Percentiles rank a stretch among this genome's conserved stretches.
These are phyloP conservation scores for Chelonia mydas DNA, from an alignment of 2,797 vertebrate genomes.

Conservation along the genomic window DNA sequence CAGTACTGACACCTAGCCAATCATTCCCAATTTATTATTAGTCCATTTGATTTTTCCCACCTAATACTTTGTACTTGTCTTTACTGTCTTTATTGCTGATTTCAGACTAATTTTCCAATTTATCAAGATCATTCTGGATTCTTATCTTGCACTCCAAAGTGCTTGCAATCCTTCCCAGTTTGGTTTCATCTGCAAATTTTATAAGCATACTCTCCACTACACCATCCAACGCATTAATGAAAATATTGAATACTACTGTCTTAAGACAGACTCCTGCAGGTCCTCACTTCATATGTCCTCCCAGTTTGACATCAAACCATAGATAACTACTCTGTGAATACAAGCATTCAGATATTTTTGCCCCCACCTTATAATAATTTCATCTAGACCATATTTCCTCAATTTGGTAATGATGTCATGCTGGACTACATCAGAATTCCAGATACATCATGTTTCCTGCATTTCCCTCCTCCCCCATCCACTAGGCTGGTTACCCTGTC, in stretches of 20 bases:
- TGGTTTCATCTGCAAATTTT: not conserved
- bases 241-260: not conserved
- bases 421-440: not conserved
- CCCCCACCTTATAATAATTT: not conserved
- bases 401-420: not conserved
- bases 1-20: not conserved
- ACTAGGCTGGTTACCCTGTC: not conserved
- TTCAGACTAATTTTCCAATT: not conserved
- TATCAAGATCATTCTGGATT: not conserved
- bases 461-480: not conserved
- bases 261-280: not conserved
- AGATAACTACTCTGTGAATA: not conserved
- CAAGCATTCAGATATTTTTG: not conserved
- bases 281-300: too few relatives aligned
- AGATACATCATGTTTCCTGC: not conserved
- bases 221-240: not conserved
- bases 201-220: not conserved
- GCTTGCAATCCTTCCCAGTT: not conserved
- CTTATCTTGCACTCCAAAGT: not conserved
- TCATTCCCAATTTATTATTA: not conserved
- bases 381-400: not conserved
- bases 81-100: not conserved
- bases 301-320: not conserved
- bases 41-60: not conserved
- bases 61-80: not conserved